Evolutionary conservation across 2,113 vertebrate genomes (phyloP), one percentile per base, ranked within the genome.

Genomic region (Pao palembangensis): DNA sequence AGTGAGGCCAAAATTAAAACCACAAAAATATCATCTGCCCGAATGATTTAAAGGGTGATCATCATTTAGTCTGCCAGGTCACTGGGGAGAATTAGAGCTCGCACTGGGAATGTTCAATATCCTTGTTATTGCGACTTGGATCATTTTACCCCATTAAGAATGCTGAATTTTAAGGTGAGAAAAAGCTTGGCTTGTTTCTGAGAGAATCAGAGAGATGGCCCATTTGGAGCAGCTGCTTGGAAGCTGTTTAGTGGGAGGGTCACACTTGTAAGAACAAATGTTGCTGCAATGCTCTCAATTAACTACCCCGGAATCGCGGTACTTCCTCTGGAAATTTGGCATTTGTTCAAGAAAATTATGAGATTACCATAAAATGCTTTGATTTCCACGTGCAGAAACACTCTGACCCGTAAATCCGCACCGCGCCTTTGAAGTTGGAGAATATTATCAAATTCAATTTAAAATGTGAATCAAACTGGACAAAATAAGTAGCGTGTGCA

Each of bases 381-480:
- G 61, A 79, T 80, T 83, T 57, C 38, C 48, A 60, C 28, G 19
- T 57, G 31, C 23, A 41, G 25, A 61, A 55, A 55, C 21, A 23
- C 34, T 48, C 68, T 69, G 67, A 76, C 77, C 75, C 63, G 75
- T 63, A 51, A 62, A 66, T 19, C 54, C 21, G 19, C 55, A 8
- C 16, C 17, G 13, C 16, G 55, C 68, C 73, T 86, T 85, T 81
- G 77, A 81, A 76, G 74, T 81, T 67, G 65, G 53, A 76, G 55
- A 72, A 58, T 55, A 69, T 68, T 54, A 76, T 82, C 61, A 51
- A 64, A 68, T 74, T 56, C 16, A 47, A 51, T 74, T 81, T 64
- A 25, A 66, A 65, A 49, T 52, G 47, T 51, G 64, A 65, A 78
- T 80, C 71, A 76, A 67, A 66, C 65, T 63, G 57, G 60, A 70